Base-by-base conservation (phyloP, 2,113 vertebrate genomes). In the Cavia aperea region DNA sequence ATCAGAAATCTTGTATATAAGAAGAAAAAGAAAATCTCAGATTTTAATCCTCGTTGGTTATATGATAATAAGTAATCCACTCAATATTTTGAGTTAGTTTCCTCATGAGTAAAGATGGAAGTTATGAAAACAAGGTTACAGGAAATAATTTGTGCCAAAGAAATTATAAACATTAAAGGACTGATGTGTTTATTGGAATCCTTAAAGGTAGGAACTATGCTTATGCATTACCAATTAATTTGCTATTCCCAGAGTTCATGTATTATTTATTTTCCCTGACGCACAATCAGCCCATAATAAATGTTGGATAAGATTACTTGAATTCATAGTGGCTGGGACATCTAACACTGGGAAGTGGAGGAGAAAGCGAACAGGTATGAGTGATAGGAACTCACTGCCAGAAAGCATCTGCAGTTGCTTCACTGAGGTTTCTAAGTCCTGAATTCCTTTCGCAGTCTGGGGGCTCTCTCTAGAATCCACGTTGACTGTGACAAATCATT, bases 211-310 rank as follows among this genome's bases (percentile, higher is more conserved):
- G 36, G 90, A n/a, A 54, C 51, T 63, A 87, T 91, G 24, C 8
- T 89, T 77, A 21, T 81, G 65, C 29, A 14, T 86, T 65, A 46
- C n/a, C 75, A 84, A 72, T 68, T 68, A 81, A 62, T 82, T 90
- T 68, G 62, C 63, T 88, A n/a, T 49, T 39, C 31, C 31, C 4
- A 60, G 31, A n/a, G 33, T 84, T 88, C 86, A 77, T 21, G 1
- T 23, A 65, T 81, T 88, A 62, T 68, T 94, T 91, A 87, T 81
- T 89, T 82, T 94, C 81, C 12, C 21, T 73, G 29, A 81, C 60
- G 70, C 39, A 81, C 8, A 56, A 72, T 60, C 63, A 66, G 31
- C 78, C 60, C n/a, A 66, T 43, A 88, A 75, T 86, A 86, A 94
- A 56, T 58, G n/a, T 75, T 79, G 51, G 65, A 36, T 83, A 65